Evolutionary conservation across 1,140 invertebrate genomes (phyloP).

Genomic region (Harpegnathos saltator): DNA sequence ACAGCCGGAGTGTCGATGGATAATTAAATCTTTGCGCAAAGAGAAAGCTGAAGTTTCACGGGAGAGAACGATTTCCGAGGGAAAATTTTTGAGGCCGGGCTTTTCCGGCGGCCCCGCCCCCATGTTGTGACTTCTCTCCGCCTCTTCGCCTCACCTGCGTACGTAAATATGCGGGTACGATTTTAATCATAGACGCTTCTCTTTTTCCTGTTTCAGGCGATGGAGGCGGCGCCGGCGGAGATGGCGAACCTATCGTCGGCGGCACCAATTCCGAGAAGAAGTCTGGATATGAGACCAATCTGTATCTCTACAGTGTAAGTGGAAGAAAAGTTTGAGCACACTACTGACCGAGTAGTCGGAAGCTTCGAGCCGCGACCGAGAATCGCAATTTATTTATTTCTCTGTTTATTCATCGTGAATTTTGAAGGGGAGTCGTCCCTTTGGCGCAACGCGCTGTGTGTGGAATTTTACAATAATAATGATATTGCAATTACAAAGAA

Average conservation of each 20-base stretch:
- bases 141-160: no score
- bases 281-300: slow-evolving; percentile 90
- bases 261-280: slow-evolving; percentile 87
- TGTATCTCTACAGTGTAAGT: slow-evolving; percentile 91
- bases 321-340: slow-evolving; percentile 13
- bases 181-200: slow-evolving; percentile 2
- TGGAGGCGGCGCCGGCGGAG: slow-evolving; percentile 88
- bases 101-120: not conserved
- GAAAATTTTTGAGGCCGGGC: not conserved
- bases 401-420: no score
- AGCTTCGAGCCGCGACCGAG: no score
- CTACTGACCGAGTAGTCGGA: no score
- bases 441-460: no score
- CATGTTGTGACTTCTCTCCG: not conserved
- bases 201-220: slow-evolving; percentile 86
- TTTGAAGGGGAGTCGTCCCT: no score
- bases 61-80: not conserved
- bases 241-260: slow-evolving; percentile 88
- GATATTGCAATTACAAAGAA: no score
- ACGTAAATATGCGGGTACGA: no score
- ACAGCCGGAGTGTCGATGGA: no score
- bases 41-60: not conserved
- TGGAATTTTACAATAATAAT: no score
- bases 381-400: no score
- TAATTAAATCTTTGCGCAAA: slow-evolving; percentile 20